Evolutionary conservation across 2,797 vertebrate genomes (phyloP), one percentile per base, ranked within the genome.

Genomic region (Rachycentron canadum): DNA sequence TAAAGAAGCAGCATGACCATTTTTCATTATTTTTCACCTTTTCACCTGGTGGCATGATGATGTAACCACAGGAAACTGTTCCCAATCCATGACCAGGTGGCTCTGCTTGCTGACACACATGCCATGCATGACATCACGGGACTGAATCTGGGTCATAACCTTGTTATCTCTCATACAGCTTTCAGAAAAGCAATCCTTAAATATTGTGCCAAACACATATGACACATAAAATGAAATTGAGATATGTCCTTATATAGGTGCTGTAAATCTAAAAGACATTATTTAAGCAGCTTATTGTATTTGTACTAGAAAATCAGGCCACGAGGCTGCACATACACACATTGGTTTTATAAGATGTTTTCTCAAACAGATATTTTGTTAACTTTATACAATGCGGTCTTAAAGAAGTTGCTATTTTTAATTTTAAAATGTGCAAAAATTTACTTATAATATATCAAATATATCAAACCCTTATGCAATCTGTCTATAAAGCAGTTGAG

Each of bases 101-200:
- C 72, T 82, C 34, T 62, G 60, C 71, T 70, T 47, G 59, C 68
- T 65, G 60, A 80, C 73, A 76, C 65, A 59, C 41, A 66, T 66
- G 63, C 40, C 57, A 30, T 45, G 58, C 38, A 64, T 83, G 66
- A 78, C 77, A 75, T 84, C 76, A 76, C 28, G 0, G 28, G 9
- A 52, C 49, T 70, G 30, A 81, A 87, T 85, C 76, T 83, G 79
- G 85, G 84, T 77, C 85, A 61, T 75, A 72, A 81, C 74, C 81
- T 81, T 88, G 77, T 81, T 80, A 79, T 80, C 59, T 75, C 62
- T 76, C 72, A 68, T n/a, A 38, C 67, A 70, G 74, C 64, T 69
- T 59, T 75, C 21, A 5, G 50, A 71, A 78, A 65, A 60, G 32
- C 11, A 58, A 34, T 49, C 47, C 28, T 83, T 86, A 83, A 61